Conservation (phyloP, 1,140 invertebrate species). For the Polypedilum vanderplanki region DNA sequence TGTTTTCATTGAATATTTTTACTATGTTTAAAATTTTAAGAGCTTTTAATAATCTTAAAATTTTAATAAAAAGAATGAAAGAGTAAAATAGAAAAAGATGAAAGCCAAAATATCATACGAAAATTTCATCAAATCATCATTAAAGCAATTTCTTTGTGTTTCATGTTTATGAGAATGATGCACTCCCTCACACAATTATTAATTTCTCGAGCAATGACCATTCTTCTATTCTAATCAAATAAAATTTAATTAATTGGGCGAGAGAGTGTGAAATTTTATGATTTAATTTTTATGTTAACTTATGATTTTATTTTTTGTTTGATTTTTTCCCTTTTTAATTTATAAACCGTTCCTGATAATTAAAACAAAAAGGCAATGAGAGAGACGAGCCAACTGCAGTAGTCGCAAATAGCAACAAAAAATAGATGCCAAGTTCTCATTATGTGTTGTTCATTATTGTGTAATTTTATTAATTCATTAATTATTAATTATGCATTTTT, state of each 20-base stretch:
- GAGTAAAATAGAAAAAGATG: not conserved
- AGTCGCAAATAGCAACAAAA: conserved; percentile 21
- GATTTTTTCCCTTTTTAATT: not conserved
- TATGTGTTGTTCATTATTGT: not conserved
- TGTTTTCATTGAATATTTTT: not conserved
- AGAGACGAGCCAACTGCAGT: not conserved
- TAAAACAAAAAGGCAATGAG: not conserved
- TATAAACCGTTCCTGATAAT: no score
- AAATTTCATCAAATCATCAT: conserved; percentile 1
- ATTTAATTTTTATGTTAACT: conserved; percentile 3
- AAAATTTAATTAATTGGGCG: conserved; percentile 14
- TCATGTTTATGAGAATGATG: not conserved
- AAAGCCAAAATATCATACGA: not conserved
- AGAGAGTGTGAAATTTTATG: not conserved
- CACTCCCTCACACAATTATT: not conserved
- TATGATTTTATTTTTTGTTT: not conserved
- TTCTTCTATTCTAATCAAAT: not conserved
- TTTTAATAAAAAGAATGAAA: no score
- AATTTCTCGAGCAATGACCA: not conserved
- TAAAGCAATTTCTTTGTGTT: not conserved
- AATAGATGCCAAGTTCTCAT: not conserved
- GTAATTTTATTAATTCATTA: conserved; percentile 19
- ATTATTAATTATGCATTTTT: not conserved
- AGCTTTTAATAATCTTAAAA: no score
- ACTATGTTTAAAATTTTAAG: no score